Percentiles rank a stretch among this genome's conserved stretches.
Conservation (phyloP, 2,888 invertebrate species). For the Xestia c-nigrum region DNA sequence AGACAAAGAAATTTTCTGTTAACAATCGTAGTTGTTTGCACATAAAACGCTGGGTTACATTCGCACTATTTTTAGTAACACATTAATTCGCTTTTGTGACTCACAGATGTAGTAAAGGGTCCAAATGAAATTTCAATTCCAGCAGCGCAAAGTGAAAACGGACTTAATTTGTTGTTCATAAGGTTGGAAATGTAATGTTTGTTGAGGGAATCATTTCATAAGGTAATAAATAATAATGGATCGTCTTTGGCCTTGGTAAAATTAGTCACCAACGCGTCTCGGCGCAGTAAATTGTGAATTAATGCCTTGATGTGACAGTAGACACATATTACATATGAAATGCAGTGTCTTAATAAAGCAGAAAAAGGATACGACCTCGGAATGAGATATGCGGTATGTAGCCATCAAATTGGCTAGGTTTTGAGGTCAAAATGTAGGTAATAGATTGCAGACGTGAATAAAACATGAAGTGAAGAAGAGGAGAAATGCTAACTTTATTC, state of each 20-base stretch:
- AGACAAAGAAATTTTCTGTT: constrained; percentile 67
- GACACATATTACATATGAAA: constrained; percentile 67
- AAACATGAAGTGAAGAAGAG: constrained; percentile 48
- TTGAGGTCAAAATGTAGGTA: constrained; percentile 46
- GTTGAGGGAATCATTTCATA: constrained; percentile 78
- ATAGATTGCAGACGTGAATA: constrained; percentile 36
- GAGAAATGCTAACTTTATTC: constrained; percentile 37
- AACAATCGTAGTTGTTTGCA: constrained; percentile 69
- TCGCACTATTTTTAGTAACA: constrained; percentile 81
- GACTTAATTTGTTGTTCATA: constrained; percentile 72
- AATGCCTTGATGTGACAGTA: constrained; percentile 74
- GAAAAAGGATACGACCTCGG: constrained; percentile 59
- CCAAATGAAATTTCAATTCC: constrained; percentile 78
- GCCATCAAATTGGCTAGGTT: constrained; percentile 40
- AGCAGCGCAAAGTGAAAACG: constrained; percentile 62
- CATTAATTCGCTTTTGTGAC: constrained; percentile 82
- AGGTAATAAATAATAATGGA: constrained; percentile 89
- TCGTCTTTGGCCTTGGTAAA: constrained; percentile 87
- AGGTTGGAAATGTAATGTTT: constrained; percentile 69
- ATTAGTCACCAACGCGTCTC: constrained; percentile 82
- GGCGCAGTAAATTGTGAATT: constrained; percentile 77
- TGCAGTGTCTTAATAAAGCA: constrained; percentile 60
- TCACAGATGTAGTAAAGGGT: constrained; percentile 82
- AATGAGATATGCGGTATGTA: constrained; percentile 38
- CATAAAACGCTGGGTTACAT: constrained; percentile 71